Percentiles rank a stretch among this genome's conserved stretches.
phyloP scores from a whole-genome alignment of 2,113 vertebrate species.

The Ictidomys tridecemlineatus region DNA sequence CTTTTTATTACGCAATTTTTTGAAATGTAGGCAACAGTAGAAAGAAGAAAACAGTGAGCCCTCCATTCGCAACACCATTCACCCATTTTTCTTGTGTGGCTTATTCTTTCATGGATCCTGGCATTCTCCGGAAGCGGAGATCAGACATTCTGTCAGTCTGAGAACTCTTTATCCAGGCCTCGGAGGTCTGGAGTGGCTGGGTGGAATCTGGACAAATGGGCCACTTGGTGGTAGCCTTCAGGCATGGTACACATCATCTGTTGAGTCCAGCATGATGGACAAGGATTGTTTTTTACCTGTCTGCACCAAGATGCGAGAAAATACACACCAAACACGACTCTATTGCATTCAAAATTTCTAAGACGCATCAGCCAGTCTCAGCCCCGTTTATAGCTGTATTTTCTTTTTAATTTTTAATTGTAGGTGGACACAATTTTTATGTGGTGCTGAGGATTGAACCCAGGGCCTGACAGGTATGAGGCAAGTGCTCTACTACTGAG shows the following conservation, averaged over 20 bases:
- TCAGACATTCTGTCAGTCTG: neutral
- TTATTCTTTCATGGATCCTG: neutral
- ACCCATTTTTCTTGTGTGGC: neutral
- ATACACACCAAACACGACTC: accelerated
- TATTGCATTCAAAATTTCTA: neutral
- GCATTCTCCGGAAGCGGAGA: too few relatives aligned
- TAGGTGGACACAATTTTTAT: too few relatives aligned
- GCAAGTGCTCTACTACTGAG: too few relatives aligned
- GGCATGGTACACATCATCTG: too few relatives aligned
- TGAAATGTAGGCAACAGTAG: neutral
- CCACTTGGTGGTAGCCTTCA: neutral
- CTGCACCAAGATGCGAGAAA: neutral
- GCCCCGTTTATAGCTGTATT: neutral
- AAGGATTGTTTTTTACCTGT: neutral
- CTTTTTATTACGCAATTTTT: neutral
- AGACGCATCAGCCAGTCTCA: neutral
- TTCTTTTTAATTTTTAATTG: too few relatives aligned
- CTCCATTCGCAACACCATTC: neutral
- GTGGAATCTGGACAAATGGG: neutral
- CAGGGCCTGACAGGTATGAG: too few relatives aligned
- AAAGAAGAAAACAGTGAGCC: neutral
- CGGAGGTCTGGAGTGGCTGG: neutral
- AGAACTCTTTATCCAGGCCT: neutral
- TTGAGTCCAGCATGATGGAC: neutral
- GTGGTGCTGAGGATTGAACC: too few relatives aligned